Conservation (phyloP, 2,888 invertebrate genomes). For the Malthinus seriepunctatus region DNA sequence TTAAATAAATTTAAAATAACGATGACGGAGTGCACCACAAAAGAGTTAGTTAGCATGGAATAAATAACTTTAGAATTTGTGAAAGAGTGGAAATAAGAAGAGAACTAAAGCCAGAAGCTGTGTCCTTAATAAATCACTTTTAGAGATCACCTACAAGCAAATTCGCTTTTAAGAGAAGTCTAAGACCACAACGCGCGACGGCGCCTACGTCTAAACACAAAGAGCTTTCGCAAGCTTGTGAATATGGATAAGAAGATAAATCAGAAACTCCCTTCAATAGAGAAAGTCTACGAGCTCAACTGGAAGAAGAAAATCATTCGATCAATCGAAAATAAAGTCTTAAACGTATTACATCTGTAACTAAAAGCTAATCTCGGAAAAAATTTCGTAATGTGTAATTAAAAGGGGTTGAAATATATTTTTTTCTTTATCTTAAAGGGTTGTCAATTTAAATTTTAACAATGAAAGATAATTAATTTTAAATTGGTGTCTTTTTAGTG, state of each 20-base stretch:
- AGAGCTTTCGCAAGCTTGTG: constrained; percentile 36
- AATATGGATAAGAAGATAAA: constrained; percentile 44
- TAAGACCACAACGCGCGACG: constrained; percentile 35
- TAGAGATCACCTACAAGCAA: constrained; percentile 46
- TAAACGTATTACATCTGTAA: constrained; percentile 22
- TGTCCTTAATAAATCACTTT: constrained; percentile 46
- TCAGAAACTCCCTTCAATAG: constrained; percentile 37
- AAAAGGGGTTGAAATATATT: background rate
- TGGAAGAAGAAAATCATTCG: constrained; percentile 36
- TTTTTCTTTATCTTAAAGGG: background rate
- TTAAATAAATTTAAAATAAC: constrained; percentile 33
- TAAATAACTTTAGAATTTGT: constrained; percentile 39
- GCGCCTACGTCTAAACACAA: constrained; percentile 36
- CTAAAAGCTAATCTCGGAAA: constrained; percentile 10
- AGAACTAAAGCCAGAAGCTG: constrained; percentile 34
- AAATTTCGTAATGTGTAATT: constrained; percentile 16
- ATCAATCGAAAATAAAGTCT: constrained; percentile 35
- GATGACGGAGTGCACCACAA: constrained; percentile 23
- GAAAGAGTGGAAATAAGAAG: constrained; percentile 30
- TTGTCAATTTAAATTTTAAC: background rate
- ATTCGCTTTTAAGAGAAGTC: constrained; percentile 45
- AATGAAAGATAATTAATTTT: constrained; percentile 12
- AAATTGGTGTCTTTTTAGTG: constrained; percentile 8
- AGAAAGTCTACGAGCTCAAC: constrained; percentile 28
- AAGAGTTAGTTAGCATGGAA: constrained; percentile 30